Evolutionary conservation across 1,140 invertebrate species (phyloP).

Genomic region (Fopius arisanus): DNA sequence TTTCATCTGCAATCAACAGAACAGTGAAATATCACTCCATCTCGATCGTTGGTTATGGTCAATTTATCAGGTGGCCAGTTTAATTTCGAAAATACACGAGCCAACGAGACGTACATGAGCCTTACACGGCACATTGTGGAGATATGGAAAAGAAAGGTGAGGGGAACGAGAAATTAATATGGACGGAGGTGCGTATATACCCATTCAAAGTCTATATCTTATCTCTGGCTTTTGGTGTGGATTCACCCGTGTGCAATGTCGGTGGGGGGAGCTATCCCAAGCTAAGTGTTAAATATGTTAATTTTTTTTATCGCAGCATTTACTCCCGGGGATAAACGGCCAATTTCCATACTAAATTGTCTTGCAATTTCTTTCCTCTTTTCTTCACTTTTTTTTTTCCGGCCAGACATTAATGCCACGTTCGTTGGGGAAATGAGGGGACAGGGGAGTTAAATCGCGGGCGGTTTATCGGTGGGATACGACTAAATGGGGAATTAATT

Average conservation of each 20-base stretch:
- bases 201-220: constrained; percentile 30
- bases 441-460: neutral
- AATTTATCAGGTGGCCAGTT: constrained; percentile 10
- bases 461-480: neutral
- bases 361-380: constrained; percentile 30
- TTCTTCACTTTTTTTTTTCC: neutral
- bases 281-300: constrained; percentile 43
- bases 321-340: constrained; percentile 36
- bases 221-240: constrained; percentile 27
- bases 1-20: neutral
- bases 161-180: neutral
- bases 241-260: constrained; percentile 24
- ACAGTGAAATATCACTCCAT: constrained; percentile 15
- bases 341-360: constrained; percentile 43
- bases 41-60: neutral
- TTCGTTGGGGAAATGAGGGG: neutral
- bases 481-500: neutral
- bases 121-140: neutral
- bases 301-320: constrained; percentile 41
- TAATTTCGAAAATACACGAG: neutral
- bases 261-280: neutral
- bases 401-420: constrained; percentile 34
- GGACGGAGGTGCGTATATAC: constrained; percentile 8
- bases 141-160: neutral
- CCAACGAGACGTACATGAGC: neutral